These are phyloP conservation scores for Oscheius sp. DNA, from an alignment of 2,888 invertebrate genomes.

Conservation along the genomic window DNA sequence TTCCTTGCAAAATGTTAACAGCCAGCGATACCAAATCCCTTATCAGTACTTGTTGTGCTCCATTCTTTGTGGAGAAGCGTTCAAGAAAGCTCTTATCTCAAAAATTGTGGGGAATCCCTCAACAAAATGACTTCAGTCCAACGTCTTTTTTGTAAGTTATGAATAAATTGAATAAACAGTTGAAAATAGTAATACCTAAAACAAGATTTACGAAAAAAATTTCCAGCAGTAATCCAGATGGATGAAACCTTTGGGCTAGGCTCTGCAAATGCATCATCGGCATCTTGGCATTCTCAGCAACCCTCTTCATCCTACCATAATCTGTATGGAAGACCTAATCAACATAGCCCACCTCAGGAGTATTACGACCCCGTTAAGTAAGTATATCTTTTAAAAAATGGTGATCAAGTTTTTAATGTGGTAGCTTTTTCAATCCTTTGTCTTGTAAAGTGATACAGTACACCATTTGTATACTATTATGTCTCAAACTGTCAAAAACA, in stretches of 20 bases:
- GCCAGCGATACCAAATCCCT: no score
- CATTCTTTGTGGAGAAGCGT: no score
- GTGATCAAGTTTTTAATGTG: no score
- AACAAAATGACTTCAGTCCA: not conserved
- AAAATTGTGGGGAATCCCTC: not conserved
- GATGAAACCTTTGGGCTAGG: conserved; percentile 13
- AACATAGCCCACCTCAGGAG: conserved; percentile 50
- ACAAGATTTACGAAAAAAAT: not conserved
- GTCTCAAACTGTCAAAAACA: no score
- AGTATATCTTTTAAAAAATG: conserved; percentile 1
- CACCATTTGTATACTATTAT: no score
- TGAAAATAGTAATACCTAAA: not conserved
- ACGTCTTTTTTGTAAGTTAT: conserved; percentile 8
- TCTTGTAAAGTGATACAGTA: no score
- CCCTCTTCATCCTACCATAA: conserved; percentile 26
- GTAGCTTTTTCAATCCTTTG: no score
- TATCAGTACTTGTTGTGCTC: no score
- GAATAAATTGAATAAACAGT: not conserved
- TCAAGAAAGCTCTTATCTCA: not conserved
- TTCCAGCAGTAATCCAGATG: conserved; percentile 30
- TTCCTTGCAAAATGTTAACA: no score
- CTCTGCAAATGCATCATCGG: no score
- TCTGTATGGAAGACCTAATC: conserved; percentile 32
- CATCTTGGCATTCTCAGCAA: conserved; percentile 3
- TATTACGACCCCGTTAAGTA: conserved; percentile 39